Percentiles rank a stretch among this genome's conserved stretches.
Conservation (phyloP, 2,113 vertebrate species). For the Platysteira castanea region DNA sequence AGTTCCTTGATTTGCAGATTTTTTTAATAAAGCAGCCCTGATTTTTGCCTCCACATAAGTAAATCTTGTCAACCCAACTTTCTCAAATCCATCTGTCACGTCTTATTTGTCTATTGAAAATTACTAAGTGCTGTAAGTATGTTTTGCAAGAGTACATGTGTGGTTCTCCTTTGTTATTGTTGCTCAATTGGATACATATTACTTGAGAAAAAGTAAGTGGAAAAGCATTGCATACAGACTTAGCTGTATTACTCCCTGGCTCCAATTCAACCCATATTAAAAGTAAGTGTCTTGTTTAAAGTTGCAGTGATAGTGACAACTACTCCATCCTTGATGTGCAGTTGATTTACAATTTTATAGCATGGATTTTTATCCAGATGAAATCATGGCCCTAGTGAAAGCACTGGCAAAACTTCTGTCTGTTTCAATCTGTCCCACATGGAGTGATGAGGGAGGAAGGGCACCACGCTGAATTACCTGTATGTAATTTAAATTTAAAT, state of each 20-base stretch:
- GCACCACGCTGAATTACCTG: conserved; percentile 35
- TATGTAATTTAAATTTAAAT: neutral
- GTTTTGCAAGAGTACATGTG: conserved; percentile 61
- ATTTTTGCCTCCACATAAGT: neutral
- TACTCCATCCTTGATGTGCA: neutral
- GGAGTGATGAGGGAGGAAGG: neutral
- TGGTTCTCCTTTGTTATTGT: conserved; percentile 47
- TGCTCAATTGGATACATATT: conserved; percentile 51
- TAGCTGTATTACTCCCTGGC: conserved; percentile 3
- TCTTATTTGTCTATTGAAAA: conserved; percentile 48
- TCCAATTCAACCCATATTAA: conserved; percentile 34
- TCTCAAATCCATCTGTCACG: conserved; percentile 9
- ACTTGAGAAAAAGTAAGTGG: conserved; percentile 45
- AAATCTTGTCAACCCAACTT: conserved; percentile 4
- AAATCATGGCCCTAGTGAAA: conserved; percentile 4
- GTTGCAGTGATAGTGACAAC: conserved; percentile 1
- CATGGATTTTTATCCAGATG: neutral
- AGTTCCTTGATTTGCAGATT: neutral
- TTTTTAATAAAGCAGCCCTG: neutral
- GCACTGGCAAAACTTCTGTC: conserved; percentile 1
- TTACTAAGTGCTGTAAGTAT: conserved; percentile 21
- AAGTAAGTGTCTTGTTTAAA: conserved; percentile 27
- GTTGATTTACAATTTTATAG: neutral
- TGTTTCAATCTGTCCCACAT: neutral
- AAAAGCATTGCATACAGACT: conserved; percentile 40